These are phyloP conservation scores for Gymnodraco acuticeps DNA, from an alignment of 2,797 vertebrate genomes.

Conservation along the genomic window DNA sequence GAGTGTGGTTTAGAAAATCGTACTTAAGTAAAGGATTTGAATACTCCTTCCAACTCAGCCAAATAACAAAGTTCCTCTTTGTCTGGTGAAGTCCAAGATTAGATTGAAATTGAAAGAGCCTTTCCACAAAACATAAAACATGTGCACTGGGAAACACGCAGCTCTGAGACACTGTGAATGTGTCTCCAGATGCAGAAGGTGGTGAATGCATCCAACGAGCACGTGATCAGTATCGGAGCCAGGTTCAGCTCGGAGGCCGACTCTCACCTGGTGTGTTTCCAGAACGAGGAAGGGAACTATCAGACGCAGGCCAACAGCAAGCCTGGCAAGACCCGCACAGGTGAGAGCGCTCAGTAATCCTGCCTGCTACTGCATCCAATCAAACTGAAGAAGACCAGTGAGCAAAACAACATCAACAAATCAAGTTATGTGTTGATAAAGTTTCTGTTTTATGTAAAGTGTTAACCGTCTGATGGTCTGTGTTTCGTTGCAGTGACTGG, in stretches of 20 bases:
- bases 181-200: constrained; percentile 90
- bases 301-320: constrained; percentile 93
- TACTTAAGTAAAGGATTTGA: not conserved
- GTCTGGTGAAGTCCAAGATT: not conserved
- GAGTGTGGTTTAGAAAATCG: too few relatives aligned
- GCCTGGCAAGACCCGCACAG: constrained; percentile 89
- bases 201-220: constrained; percentile 91
- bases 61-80: not conserved
- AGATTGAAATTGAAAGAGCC: not conserved
- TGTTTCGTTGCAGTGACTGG: constrained; percentile 89
- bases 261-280: constrained; percentile 94
- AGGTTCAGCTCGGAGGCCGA: constrained; percentile 92
- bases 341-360: constrained; percentile 63
- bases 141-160: not conserved
- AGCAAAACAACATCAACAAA: too few relatives aligned
- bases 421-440: fast-evolving
- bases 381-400: not conserved
- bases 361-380: not conserved
- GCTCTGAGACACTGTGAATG: not conserved
- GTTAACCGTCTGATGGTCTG: not conserved
- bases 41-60: not conserved
- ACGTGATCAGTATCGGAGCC: constrained; percentile 94
- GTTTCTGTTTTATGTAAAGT: not conserved
- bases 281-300: constrained; percentile 91
- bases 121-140: not conserved